Evolutionary conservation across 2,888 invertebrate species (phyloP), one percentile per base, ranked within the genome.

Genomic region (Ryuthela nishihirai): DNA sequence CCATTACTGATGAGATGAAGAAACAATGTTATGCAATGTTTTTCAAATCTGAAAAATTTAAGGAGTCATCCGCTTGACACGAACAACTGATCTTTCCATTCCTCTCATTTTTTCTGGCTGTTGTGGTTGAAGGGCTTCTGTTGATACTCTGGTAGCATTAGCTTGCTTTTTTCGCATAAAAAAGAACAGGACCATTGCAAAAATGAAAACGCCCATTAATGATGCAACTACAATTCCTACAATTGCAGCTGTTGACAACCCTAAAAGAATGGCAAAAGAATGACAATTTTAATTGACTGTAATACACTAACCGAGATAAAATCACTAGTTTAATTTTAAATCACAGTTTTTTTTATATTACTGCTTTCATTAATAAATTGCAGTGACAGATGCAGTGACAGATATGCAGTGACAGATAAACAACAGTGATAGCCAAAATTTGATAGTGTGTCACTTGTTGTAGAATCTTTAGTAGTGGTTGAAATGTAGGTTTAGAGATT

Each of bases 221-320:
- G 56, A 60, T 9, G 64, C 64, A 0, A 66, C 66, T 7, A 65
- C 47, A 40, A 66, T 65, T 20, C 66, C 66, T 12, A 59, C 64
- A 10, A 64, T 56, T 5, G 64, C 42, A 15, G 58, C 61, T 12
- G 62, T 58, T 10, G 58, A 58, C 6, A 64, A 38, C n/a, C 64
- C 64, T 64, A 18, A n/a, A 34, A 32, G 25, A n/a, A 35, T 15
- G 9, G 20, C 32, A 36, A 43, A 15, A 12, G 12, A 1, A 21
- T n/a, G 15, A 21, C 39, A 39, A 18, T 24, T 21, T n/a, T 42
- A 21, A n/a, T n/a, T 12, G 24, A 9, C 10, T 42, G 9, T 12
- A 12, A 39, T 39, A 12, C 10, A 10, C 10, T 32, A 12, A 18
- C 9, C 1, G 1, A 39, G n/a, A 12, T 39, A 20, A 39, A 1